Evolutionary conservation across 2,113 vertebrate species (phyloP).

Genomic region (Petaurus breviceps): DNA sequence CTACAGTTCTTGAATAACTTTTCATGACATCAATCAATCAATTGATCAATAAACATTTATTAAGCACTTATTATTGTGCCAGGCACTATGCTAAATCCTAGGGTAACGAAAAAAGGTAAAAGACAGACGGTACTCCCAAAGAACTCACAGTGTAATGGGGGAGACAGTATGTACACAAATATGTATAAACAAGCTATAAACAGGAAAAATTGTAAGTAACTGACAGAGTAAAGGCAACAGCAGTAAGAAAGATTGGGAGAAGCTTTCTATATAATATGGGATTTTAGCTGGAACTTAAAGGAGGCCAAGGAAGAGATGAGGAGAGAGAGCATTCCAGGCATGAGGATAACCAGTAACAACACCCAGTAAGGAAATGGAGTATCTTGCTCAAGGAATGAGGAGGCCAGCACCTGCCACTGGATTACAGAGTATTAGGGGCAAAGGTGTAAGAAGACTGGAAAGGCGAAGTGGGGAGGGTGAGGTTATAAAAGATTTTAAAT

Average conservation of each 20-base stretch:
- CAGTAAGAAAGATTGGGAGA: not conserved
- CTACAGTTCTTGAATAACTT: not conserved
- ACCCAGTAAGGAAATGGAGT: not conserved
- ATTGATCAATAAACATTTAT: not conserved
- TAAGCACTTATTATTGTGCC: not conserved
- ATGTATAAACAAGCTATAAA: not conserved
- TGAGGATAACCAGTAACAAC: not conserved
- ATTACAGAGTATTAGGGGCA: not conserved
- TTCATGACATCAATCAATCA: not conserved
- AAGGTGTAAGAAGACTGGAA: not conserved
- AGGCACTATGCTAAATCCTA: not conserved
- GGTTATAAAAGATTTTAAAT: not conserved
- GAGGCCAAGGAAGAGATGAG: not conserved
- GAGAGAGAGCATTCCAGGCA: not conserved
- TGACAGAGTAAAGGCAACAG: not conserved
- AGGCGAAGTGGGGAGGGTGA: not conserved
- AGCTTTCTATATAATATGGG: not conserved
- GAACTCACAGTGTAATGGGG: not conserved
- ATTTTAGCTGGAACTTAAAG: not conserved
- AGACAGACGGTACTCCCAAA: not conserved
- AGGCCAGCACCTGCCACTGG: not conserved
- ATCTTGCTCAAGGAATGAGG: not conserved
- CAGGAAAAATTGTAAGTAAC: not conserved
- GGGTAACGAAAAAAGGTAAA: not conserved
- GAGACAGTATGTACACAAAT: not conserved